A percentile compares a stretch with the other conserved stretches of the same genome.
Conservation (phyloP, 2,797 vertebrate genomes). For the Pipistrellus nathusii region DNA sequence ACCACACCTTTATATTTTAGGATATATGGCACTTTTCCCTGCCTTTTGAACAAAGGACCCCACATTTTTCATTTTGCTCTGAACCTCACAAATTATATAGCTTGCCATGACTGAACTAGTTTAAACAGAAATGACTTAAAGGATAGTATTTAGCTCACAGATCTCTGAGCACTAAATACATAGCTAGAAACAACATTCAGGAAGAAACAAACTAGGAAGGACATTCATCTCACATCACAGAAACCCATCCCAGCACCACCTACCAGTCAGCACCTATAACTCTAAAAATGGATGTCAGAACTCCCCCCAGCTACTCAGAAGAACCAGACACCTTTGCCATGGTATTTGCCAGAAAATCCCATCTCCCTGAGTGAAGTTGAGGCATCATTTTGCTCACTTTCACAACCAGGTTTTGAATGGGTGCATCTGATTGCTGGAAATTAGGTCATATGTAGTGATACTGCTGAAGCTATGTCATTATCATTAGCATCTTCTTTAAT, state of each 20-base stretch:
- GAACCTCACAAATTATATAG: slow-evolving; percentile 31
- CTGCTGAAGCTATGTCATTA: background rate
- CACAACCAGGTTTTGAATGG: background rate
- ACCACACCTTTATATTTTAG: slow-evolving; percentile 19
- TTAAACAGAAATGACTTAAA: slow-evolving; percentile 56
- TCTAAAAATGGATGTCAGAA: slow-evolving; percentile 16
- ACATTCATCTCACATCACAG: background rate
- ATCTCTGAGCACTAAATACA: slow-evolving; percentile 11
- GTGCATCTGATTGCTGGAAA: slow-evolving; percentile 40
- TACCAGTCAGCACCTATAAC: background rate
- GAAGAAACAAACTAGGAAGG: slow-evolving; percentile 22
- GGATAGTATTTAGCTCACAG: slow-evolving; percentile 33
- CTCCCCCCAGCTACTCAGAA: background rate
- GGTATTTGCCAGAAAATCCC: slow-evolving; percentile 14
- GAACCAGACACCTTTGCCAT: background rate
- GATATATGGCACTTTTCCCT: background rate
- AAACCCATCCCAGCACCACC: background rate
- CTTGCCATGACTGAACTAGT: slow-evolving; percentile 11
- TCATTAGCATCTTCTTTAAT: background rate
- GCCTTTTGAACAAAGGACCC: slow-evolving; percentile 4
- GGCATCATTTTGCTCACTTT: background rate
- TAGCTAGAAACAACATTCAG: slow-evolving; percentile 47
- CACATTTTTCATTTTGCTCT: slow-evolving; percentile 57
- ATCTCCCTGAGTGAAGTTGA: background rate
- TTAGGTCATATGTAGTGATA: background rate